These are phyloP conservation scores for Drosophila formosana DNA, from an alignment of 2,888 invertebrate species.

Conservation along the genomic window DNA sequence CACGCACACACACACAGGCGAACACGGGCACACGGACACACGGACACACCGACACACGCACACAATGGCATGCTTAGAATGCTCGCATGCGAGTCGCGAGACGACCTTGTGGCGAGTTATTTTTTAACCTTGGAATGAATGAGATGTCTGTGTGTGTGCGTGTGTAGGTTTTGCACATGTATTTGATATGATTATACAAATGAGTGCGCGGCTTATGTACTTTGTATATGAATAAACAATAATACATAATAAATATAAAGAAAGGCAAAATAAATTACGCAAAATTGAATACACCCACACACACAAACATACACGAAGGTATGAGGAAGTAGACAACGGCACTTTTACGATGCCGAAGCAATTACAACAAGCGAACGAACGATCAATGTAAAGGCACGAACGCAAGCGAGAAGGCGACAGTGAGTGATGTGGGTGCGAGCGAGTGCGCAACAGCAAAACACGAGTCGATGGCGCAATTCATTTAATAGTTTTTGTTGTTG, in stretches of 20 bases:
- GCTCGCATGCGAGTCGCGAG: constrained; percentile 60
- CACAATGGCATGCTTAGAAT: constrained; percentile 33
- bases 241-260: constrained; percentile 55
- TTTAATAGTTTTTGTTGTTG: constrained; percentile 25
- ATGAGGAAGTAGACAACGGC: constrained; percentile 65
- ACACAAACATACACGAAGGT: constrained; percentile 16
- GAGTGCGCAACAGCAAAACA: constrained; percentile 11
- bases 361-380: constrained; percentile 8
- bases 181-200: constrained; percentile 46
- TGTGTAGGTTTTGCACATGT: constrained; percentile 35
- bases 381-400: constrained; percentile 13
- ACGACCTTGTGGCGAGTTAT: constrained; percentile 85
- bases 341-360: constrained; percentile 46
- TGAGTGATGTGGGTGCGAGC: constrained; percentile 2
- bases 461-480: constrained; percentile 17
- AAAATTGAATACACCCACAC: constrained; percentile 22
- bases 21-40: constrained; percentile 22
- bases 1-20: constrained; percentile 22
- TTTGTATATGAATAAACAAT: constrained; percentile 63
- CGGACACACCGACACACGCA: constrained; percentile 15
- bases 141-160: constrained; percentile 46
- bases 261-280: constrained; percentile 43
- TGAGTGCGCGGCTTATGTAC: constrained; percentile 15
- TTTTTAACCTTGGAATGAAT: constrained; percentile 85
- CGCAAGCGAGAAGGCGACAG: constrained; percentile 6